Evolutionary conservation across 2,888 invertebrate genomes (phyloP).

Genomic region (Tachystola acroxantha): DNA sequence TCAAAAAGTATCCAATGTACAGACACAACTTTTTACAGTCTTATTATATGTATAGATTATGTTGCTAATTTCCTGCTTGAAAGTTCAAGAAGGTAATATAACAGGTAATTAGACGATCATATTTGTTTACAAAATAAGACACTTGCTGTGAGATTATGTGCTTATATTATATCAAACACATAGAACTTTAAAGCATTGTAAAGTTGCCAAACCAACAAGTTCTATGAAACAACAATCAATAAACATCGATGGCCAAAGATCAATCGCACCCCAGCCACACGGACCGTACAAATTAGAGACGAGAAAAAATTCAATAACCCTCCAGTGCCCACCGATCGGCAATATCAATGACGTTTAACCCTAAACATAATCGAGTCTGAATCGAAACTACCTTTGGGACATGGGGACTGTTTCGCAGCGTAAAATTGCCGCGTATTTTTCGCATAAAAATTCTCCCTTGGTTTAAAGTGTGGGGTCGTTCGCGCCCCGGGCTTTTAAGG

Average conservation of each 20-base stretch:
- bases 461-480: slow-evolving; percentile 56
- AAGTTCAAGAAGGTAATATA: no score
- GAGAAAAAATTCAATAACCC: slow-evolving; percentile 65
- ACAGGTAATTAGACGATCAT: no score
- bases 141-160: no score
- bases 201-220: slow-evolving; percentile 36
- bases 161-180: no score
- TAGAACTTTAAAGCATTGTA: no score
- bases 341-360: slow-evolving; percentile 78
- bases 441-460: slow-evolving; percentile 59
- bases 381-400: slow-evolving; percentile 77
- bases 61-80: no score
- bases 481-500: slow-evolving; percentile 48
- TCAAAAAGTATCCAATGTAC: no score
- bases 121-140: no score
- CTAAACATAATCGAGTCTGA: slow-evolving; percentile 74
- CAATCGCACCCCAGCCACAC: slow-evolving; percentile 50
- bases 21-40: no score
- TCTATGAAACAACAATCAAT: slow-evolving; percentile 51
- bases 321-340: slow-evolving; percentile 58
- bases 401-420: slow-evolving; percentile 55
- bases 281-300: slow-evolving; percentile 66
- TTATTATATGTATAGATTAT: no score
- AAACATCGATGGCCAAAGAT: slow-evolving; percentile 27
- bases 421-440: slow-evolving; percentile 72